phyloP scores from a whole-genome alignment of 2,113 vertebrate species.

The Mustela nigripes region DNA sequence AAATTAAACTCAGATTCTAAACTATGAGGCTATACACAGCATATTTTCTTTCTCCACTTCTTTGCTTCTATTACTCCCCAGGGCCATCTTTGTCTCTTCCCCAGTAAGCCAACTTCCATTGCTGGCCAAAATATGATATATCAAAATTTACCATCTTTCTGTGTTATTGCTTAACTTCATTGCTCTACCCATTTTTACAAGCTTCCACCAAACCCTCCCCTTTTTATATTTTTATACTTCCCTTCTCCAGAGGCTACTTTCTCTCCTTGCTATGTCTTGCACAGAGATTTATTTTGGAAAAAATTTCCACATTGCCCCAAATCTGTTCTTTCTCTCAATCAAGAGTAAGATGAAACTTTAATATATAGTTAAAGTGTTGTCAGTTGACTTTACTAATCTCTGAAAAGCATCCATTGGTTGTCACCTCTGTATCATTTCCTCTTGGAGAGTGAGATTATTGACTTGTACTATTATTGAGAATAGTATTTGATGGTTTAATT shows the following conservation, averaged over 20 bases:
- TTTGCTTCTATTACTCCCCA: slow-evolving; percentile 40
- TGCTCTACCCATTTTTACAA: slow-evolving; percentile 56
- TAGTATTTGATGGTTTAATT: neutral
- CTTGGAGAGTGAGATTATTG: neutral
- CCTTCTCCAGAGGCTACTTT: slow-evolving; percentile 37
- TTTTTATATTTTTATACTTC: slow-evolving; percentile 41
- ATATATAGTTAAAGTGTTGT: neutral
- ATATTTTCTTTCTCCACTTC: slow-evolving; percentile 9
- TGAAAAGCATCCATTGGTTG: neutral
- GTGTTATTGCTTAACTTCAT: slow-evolving; percentile 46
- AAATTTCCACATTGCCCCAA: neutral
- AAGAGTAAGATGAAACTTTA: neutral
- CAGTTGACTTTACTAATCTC: neutral
- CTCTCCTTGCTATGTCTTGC: slow-evolving; percentile 6
- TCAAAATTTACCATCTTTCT: slow-evolving; percentile 61
- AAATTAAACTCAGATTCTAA: slow-evolving; percentile 71
- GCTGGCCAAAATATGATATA: slow-evolving; percentile 29
- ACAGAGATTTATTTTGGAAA: slow-evolving; percentile 5
- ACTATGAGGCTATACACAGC: neutral
- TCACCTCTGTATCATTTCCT: neutral
- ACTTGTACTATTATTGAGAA: neutral
- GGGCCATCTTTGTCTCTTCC: slow-evolving; percentile 10
- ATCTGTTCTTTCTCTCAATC: neutral
- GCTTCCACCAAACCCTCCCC: neutral
- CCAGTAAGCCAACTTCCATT: slow-evolving; percentile 32